Percentiles rank a stretch among this genome's conserved stretches.
These are phyloP conservation scores for Pelodytes ibericus DNA, from an alignment of 2,797 vertebrate genomes.

Conservation along the genomic window DNA sequence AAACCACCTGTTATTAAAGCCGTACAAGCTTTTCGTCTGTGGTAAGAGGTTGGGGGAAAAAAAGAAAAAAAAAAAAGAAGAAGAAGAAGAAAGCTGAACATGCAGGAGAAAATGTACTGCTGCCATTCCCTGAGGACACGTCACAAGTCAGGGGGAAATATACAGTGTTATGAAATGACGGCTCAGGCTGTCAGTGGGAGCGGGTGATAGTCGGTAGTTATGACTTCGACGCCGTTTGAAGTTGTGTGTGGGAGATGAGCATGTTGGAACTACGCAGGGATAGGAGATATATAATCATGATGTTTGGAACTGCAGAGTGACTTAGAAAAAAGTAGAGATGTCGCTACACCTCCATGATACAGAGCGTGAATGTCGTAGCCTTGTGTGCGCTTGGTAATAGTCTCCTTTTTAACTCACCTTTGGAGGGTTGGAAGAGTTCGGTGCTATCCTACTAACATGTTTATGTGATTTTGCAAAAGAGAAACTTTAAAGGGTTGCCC, in stretches of 20 bases:
- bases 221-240: constrained; percentile 69
- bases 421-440: no score
- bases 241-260: constrained; percentile 68
- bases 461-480: no score
- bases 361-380: neutral
- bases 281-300: constrained; percentile 22
- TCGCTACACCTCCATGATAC: neutral
- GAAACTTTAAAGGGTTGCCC: no score
- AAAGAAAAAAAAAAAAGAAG: neutral
- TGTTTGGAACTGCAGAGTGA: neutral
- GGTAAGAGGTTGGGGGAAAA: constrained; percentile 47
- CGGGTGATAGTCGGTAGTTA: constrained; percentile 65
- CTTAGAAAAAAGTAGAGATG: neutral
- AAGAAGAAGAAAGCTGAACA: constrained; percentile 62
- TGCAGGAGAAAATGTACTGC: constrained; percentile 53
- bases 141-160: constrained; percentile 61
- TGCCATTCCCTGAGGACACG: constrained; percentile 67
- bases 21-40: constrained; percentile 61
- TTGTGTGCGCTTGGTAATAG: neutral
- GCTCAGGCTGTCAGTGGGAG: constrained; percentile 67
- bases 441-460: no score
- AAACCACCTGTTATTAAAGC: constrained; percentile 67
- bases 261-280: constrained; percentile 65
- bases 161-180: constrained; percentile 68
- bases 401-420: no score